Conservation (phyloP, 2,888 invertebrate species). For the Aproaerema taeniolella region DNA sequence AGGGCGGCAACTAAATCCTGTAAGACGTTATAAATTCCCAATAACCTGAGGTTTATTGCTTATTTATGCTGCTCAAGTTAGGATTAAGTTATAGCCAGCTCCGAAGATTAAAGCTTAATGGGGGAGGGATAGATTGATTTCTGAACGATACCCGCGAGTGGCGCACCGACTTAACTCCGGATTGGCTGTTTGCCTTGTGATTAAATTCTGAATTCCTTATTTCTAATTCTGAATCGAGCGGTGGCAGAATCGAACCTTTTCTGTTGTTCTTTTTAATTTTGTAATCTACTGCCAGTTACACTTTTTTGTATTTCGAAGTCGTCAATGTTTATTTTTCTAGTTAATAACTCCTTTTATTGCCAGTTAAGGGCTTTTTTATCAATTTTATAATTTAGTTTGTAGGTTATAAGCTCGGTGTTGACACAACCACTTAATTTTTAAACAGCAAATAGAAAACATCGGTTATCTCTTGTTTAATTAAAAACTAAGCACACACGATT, state of each 20-base stretch:
- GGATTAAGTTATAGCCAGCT: slow-evolving; percentile 75
- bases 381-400: neutral
- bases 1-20: slow-evolving; percentile 31
- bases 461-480: slow-evolving; percentile 72
- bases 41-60: slow-evolving; percentile 71
- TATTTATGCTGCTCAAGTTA: slow-evolving; percentile 71
- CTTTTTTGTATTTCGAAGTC: too few species aligned
- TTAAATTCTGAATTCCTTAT: slow-evolving; percentile 22
- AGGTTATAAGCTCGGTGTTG: slow-evolving; percentile 30
- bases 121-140: slow-evolving; percentile 71
- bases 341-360: too few species aligned
- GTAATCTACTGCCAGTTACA: slow-evolving; percentile 11
- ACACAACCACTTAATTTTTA: slow-evolving; percentile 42
- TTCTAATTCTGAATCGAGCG: slow-evolving; percentile 3
- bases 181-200: slow-evolving; percentile 39
- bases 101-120: slow-evolving; percentile 74
- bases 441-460: slow-evolving; percentile 58
- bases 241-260: slow-evolving; percentile 1
- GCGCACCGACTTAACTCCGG: slow-evolving; percentile 51
- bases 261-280: slow-evolving; percentile 6
- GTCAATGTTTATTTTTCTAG: too few species aligned
- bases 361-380: too few species aligned
- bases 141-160: slow-evolving; percentile 57
- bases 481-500: slow-evolving; percentile 57
- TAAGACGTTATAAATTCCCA: slow-evolving; percentile 43